These are phyloP conservation scores for Pachyuromys duprasi DNA, from an alignment of 2,797 vertebrate genomes.

Conservation along the genomic window DNA sequence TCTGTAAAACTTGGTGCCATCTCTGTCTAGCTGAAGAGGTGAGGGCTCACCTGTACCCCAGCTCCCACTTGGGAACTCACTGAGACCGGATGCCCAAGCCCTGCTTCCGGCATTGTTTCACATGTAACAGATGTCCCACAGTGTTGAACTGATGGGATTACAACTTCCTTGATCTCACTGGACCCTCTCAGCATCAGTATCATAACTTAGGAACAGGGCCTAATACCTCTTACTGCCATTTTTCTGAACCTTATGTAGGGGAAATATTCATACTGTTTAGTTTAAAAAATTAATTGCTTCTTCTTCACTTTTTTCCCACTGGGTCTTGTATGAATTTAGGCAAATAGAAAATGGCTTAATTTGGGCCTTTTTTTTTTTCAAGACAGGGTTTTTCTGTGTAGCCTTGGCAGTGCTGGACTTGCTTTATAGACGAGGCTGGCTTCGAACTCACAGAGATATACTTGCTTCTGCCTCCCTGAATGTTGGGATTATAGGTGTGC, in stretches of 20 bases:
- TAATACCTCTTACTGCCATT: neutral
- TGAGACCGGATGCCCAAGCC: neutral
- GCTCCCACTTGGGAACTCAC: neutral
- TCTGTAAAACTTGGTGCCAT: neutral
- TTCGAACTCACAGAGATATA: no score
- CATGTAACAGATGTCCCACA: neutral
- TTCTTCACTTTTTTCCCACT: neutral
- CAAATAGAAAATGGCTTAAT: conserved; percentile 50
- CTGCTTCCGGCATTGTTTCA: neutral
- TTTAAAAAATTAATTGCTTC: neutral
- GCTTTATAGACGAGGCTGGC: no score
- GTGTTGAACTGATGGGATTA: conserved; percentile 3
- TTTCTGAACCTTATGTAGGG: neutral
- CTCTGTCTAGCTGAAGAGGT: neutral
- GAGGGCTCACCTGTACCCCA: neutral
- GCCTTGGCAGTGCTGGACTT: no score
- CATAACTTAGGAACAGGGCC: neutral
- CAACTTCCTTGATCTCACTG: conserved; percentile 26
- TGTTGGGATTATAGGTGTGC: no score
- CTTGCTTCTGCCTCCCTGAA: no score
- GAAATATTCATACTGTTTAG: neutral
- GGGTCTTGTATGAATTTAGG: neutral
- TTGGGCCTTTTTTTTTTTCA: neutral
- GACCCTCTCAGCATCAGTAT: conserved; percentile 13
- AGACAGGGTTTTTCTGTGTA: no score